phyloP scores from a whole-genome alignment of 35 echinoderm and acorn worm genomes.

The Diadema setosum region DNA sequence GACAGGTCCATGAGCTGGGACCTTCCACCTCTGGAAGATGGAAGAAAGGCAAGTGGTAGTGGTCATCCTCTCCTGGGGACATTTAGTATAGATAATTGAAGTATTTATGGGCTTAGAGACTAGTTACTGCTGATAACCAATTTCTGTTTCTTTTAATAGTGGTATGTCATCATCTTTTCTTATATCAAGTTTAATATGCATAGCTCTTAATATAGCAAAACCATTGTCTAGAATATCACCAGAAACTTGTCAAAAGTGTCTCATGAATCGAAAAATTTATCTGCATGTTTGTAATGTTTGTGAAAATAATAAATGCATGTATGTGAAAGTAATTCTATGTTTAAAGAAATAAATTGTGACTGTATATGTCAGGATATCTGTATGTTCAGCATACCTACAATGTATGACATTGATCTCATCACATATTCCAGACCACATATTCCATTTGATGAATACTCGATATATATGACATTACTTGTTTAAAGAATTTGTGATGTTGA shows the following conservation, averaged over 20 bases:
- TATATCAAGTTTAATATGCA: background rate
- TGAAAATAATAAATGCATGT: too few species aligned
- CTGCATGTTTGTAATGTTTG: too few species aligned
- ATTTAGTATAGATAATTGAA: background rate
- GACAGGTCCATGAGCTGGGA: conserved; percentile 6
- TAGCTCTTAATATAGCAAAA: background rate
- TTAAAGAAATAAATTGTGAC: too few species aligned
- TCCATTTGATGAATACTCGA: background rate
- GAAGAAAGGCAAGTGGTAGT: conserved; percentile 38
- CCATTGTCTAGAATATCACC: background rate
- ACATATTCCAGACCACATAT: background rate
- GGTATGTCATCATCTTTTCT: background rate
- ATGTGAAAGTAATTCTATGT: too few species aligned
- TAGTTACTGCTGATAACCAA: background rate
- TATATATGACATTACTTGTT: background rate
- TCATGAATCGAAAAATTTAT: too few species aligned
- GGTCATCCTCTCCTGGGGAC: too few species aligned
- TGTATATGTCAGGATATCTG: background rate
- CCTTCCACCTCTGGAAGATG: background rate
- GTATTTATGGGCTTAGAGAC: background rate
- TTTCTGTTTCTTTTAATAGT: background rate
- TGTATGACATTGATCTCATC: background rate
- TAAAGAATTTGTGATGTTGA: background rate
- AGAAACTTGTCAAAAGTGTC: too few species aligned
- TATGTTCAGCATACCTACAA: background rate